phyloP scores from a whole-genome alignment of 2,113 vertebrate genomes.

The Setophaga kirtlandii region DNA sequence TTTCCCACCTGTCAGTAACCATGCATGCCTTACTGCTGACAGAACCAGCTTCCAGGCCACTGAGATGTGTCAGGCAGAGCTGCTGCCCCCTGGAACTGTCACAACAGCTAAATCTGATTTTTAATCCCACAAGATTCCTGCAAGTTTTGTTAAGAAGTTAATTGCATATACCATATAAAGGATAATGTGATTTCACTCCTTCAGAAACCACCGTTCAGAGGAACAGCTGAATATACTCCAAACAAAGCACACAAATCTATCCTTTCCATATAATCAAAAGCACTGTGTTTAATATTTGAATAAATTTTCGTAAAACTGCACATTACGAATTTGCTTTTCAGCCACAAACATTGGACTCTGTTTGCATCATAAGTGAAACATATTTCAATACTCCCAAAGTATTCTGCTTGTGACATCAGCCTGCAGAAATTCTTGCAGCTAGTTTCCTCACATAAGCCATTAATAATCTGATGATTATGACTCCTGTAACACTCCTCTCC shows the following conservation, averaged over 20 bases:
- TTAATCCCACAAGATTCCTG: background rate
- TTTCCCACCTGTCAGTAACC: background rate
- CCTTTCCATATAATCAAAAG: background rate
- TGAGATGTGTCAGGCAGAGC: accelerated
- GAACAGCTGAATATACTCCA: background rate
- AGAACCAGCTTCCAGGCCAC: background rate
- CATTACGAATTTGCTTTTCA: background rate
- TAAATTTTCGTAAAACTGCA: background rate
- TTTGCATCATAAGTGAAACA: background rate
- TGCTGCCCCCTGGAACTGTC: background rate
- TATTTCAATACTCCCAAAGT: background rate
- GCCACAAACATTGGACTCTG: background rate
- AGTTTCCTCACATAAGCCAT: background rate
- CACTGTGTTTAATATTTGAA: background rate
- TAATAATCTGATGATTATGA: background rate
- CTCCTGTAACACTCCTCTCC: background rate
- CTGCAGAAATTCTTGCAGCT: constrained; percentile 8
- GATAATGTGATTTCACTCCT: background rate
- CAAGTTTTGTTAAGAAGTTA: background rate
- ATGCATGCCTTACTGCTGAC: background rate
- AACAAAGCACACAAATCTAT: background rate
- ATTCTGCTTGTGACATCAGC: background rate
- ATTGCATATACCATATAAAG: background rate
- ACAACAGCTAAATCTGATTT: background rate
- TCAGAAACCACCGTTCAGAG: background rate